Base-by-base conservation (phyloP, 2,888 invertebrate species). In the Fragum whitleyi region DNA sequence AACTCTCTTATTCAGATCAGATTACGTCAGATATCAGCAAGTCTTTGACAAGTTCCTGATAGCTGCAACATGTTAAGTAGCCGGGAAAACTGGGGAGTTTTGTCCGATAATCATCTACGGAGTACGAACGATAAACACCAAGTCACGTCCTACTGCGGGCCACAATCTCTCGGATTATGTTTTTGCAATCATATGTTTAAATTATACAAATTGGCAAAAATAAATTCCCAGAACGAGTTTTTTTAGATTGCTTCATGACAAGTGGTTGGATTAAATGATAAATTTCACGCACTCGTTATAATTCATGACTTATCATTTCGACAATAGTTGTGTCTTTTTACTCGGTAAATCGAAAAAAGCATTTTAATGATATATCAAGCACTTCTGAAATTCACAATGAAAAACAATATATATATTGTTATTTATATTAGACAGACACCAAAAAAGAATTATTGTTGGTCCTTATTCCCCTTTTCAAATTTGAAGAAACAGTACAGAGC, bases 21-120 rank as follows among this genome's bases (percentile, higher is more conserved):
- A 70, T 62, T 61, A 42, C 57, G 68, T 53, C 61, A 57, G 82
- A 78, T 75, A 70, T 76, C 32, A 23, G 42, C 53, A 32, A 6
- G 9, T 14, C 23, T 61, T 70, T 77, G 77, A 74, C 81, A 59
- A 70, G 32, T 47, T 55, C 23, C 70, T 70, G 74, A 76, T 77
- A 62, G 57, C 70, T 77, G 77, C 65, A 77, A 70, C 81, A 71
- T 67, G 77, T 59, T 74, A 74, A 77, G 65, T 55, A 74, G 68
- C 57, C 36, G 70, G 47, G 53, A 32, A 82, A 53, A 82, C 69
- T 73, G 76, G 47, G 69, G 69, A 21, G 62, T 55, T 62, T 76
- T 82, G 78, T 82, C 62, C 51, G 82, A 82, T 82, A 82, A 23
- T 47, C 14, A 82, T 82, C 82, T 55, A 28, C 2, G 55, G 28